Conservation (phyloP, 2,888 invertebrate genomes). For the Enchytraeus crypticus region DNA sequence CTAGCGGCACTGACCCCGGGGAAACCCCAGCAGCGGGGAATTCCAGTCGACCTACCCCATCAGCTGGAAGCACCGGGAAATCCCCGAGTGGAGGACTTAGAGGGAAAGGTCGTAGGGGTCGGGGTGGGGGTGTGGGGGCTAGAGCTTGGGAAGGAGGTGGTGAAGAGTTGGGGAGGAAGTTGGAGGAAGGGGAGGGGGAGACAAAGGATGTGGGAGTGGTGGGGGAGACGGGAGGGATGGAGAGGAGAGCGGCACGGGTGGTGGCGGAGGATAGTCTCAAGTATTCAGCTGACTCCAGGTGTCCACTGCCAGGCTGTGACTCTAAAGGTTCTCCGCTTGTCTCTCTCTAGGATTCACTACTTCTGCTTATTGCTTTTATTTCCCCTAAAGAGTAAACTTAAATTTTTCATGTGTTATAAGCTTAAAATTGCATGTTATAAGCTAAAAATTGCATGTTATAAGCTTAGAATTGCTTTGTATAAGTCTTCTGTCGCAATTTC, state of each 20-base stretch:
- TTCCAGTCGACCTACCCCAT: too few relatives aligned
- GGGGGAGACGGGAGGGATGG: conserved; percentile 7
- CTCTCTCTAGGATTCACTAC: too few relatives aligned
- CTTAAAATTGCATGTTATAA: too few relatives aligned
- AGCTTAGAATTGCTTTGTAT: too few relatives aligned
- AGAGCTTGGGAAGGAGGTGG: neutral
- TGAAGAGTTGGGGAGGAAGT: neutral
- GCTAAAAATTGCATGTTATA: too few relatives aligned
- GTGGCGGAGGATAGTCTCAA: conserved; percentile 29
- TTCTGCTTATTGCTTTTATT: neutral
- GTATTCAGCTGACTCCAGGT: conserved; percentile 43
- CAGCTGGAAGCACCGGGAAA: neutral
- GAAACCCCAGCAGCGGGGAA: too few relatives aligned
- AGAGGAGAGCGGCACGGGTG: conserved; percentile 26
- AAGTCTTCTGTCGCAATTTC: too few relatives aligned
- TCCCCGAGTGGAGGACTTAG: neutral
- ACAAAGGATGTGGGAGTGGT: conserved; percentile 1
- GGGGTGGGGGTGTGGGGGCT: neutral
- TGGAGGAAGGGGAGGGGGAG: neutral
- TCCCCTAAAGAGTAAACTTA: neutral
- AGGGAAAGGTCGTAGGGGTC: neutral
- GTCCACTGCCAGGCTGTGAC: conserved; percentile 77
- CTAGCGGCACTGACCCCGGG: too few relatives aligned
- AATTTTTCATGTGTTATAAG: neutral
- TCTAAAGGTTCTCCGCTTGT: conserved; percentile 63